These are phyloP conservation scores for Vidua chalybeata DNA, from an alignment of 2,113 vertebrate genomes.

Conservation along the genomic window DNA sequence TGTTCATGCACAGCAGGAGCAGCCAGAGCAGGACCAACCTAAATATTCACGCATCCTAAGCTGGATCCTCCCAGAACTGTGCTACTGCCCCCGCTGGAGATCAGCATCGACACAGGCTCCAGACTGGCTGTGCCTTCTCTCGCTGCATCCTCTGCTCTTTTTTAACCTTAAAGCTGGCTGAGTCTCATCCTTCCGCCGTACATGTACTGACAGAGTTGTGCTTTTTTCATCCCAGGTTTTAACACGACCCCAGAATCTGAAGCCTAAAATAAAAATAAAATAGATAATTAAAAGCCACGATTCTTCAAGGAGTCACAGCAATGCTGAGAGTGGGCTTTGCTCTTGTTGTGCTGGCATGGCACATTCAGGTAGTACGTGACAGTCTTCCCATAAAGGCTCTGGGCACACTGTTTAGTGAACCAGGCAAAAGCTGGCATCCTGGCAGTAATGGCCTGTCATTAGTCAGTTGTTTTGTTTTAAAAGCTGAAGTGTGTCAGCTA, in stretches of 20 bases:
- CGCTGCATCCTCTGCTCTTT: background rate
- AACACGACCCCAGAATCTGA: background rate
- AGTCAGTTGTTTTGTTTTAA: background rate
- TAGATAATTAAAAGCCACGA: fast-evolving
- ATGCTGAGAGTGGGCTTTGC: background rate
- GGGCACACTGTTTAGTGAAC: background rate
- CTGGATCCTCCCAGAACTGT: background rate
- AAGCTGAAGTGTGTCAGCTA: background rate
- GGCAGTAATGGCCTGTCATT: fast-evolving
- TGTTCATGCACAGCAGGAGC: fast-evolving
- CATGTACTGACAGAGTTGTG: background rate
- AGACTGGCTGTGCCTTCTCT: background rate
- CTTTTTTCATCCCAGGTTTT: background rate
- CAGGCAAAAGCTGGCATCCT: background rate
- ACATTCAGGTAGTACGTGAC: background rate
- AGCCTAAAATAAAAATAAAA: background rate
- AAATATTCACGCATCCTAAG: fast-evolving
- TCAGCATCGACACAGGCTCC: fast-evolving
- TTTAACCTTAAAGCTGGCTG: background rate
- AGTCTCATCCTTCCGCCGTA: background rate
- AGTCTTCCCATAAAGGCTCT: background rate
- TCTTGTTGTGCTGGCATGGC: background rate
- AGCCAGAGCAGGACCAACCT: background rate
- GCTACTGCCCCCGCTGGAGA: background rate
- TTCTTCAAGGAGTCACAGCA: background rate